phyloP scores from a whole-genome alignment of 2,113 vertebrate genomes.

The Cepphus grylle region DNA sequence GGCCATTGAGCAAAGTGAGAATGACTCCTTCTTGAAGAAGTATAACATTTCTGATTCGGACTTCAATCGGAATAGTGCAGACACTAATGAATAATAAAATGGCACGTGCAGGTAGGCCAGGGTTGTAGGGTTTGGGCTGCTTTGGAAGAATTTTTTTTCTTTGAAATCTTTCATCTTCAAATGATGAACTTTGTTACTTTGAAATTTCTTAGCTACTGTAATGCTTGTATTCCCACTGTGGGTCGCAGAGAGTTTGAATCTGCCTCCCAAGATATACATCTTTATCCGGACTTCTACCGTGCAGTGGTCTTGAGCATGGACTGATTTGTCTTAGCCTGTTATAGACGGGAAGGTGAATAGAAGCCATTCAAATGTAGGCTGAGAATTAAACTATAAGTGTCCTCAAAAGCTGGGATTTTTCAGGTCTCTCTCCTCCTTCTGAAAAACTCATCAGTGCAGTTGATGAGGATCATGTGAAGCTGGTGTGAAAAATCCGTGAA shows the following conservation, averaged over 20 bases:
- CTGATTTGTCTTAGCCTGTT: background rate
- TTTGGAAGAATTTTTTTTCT: background rate
- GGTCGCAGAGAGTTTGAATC: background rate
- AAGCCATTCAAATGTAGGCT: background rate
- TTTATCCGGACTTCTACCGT: background rate
- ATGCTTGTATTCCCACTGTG: background rate
- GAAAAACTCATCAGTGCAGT: conserved; percentile 20
- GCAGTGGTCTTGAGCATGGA: background rate
- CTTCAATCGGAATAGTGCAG: background rate
- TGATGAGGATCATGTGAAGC: background rate
- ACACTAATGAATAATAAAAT: background rate
- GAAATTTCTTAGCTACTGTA: background rate
- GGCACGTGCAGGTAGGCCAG: background rate
- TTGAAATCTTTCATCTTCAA: background rate
- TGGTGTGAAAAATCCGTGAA: conserved; percentile 3
- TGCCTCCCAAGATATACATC: rapidly evolving
- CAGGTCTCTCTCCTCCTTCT: background rate
- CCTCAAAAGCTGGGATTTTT: background rate
- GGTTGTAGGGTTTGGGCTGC: background rate
- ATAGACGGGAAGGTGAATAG: background rate
- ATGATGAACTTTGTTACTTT: background rate
- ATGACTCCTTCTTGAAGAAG: background rate
- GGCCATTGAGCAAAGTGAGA: background rate
- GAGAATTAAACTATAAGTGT: background rate
- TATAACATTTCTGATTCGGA: background rate